phyloP scores from a whole-genome alignment of 2,113 vertebrate species.

The Callorhinus ursinus region DNA sequence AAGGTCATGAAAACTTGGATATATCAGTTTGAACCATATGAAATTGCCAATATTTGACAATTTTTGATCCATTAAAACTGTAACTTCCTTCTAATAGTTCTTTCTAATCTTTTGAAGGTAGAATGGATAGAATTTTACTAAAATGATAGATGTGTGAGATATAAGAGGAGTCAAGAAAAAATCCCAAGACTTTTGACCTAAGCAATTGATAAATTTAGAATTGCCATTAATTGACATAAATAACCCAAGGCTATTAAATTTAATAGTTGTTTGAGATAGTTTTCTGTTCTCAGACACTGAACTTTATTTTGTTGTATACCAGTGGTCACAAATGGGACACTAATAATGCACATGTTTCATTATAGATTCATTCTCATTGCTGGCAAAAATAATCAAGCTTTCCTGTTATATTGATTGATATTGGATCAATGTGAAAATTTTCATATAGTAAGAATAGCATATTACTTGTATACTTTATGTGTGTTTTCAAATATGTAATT shows the following conservation, averaged over 20 bases:
- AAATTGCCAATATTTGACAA: neutral
- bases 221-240: neutral
- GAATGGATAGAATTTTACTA: neutral
- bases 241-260: neutral
- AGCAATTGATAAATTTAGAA: neutral
- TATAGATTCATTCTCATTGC: neutral
- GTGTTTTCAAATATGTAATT: conserved; percentile 33
- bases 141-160: neutral
- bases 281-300: neutral
- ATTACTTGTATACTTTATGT: conserved; percentile 3
- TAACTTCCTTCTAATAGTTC: neutral
- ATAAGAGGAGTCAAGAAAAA: neutral
- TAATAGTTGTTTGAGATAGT: neutral
- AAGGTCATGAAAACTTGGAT: neutral
- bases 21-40: neutral
- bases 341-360: neutral
- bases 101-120: neutral
- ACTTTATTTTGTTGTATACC: neutral
- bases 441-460: neutral
- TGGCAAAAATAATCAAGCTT: neutral
- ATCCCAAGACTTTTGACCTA: neutral
- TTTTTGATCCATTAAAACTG: neutral
- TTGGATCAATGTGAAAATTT: neutral
- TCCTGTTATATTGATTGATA: neutral
- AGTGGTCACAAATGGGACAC: neutral